Evolutionary conservation across 2,888 invertebrate species (phyloP).

Genomic region (Ypsolopha sequella): DNA sequence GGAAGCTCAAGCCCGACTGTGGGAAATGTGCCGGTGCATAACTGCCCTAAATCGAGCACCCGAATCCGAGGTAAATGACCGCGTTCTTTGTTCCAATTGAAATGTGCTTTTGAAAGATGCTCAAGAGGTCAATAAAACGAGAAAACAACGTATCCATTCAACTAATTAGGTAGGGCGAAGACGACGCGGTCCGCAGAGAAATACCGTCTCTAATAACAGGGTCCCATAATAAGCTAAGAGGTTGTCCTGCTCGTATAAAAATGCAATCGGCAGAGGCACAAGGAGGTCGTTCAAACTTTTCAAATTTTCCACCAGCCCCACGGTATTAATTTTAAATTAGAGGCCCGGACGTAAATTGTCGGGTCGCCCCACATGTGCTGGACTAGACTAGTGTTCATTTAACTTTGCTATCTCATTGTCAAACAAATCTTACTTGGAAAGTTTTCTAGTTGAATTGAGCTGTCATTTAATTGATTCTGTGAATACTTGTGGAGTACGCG

Average conservation of each 20-base stretch:
- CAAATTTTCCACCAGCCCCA: slow-evolving; percentile 55
- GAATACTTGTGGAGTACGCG: too few relatives aligned
- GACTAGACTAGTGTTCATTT: slow-evolving; percentile 9
- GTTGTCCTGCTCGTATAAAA: slow-evolving; percentile 61
- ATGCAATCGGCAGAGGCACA: slow-evolving; percentile 55
- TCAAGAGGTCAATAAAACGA: slow-evolving; percentile 26
- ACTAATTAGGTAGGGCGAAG: slow-evolving; percentile 57
- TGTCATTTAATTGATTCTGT: too few relatives aligned
- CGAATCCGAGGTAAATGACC: slow-evolving; percentile 39
- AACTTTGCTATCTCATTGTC: neutral
- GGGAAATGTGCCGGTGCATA: slow-evolving; percentile 60
- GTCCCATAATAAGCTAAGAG: slow-evolving; percentile 66
- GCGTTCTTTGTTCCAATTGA: slow-evolving; percentile 32
- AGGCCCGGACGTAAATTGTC: slow-evolving; percentile 44
- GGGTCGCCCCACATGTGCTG: slow-evolving; percentile 36
- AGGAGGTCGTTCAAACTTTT: slow-evolving; percentile 64
- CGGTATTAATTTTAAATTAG: slow-evolving; percentile 63
- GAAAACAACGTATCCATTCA: slow-evolving; percentile 52
- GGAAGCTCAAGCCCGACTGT: slow-evolving; percentile 39
- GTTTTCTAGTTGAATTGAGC: too few relatives aligned
- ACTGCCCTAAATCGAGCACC: slow-evolving; percentile 49
- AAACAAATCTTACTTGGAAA: too few relatives aligned
- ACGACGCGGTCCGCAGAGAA: slow-evolving; percentile 47
- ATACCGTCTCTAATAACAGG: slow-evolving; percentile 56
- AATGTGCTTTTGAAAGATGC: neutral